Evolutionary conservation across 2,888 invertebrate genomes (phyloP).

Genomic region (Erynnis tages): DNA sequence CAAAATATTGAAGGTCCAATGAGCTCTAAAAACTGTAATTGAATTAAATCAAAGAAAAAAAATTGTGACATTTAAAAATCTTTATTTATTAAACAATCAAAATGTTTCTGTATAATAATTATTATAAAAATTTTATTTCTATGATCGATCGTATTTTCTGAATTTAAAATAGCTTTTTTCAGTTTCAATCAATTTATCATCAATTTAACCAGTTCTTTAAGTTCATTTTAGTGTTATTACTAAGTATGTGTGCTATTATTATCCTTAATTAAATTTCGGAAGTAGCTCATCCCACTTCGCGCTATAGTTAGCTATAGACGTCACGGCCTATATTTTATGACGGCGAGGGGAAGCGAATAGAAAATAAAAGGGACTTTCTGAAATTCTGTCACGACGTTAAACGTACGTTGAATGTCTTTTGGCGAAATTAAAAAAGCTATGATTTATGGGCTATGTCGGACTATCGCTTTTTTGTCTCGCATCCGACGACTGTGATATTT

Average conservation of each 20-base stretch:
- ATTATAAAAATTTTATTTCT: no score
- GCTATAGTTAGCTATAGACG: constrained; percentile 30
- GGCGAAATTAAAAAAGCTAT: constrained; percentile 62
- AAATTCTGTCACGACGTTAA: constrained; percentile 55
- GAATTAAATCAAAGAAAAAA: no score
- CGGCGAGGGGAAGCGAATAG: constrained; percentile 48
- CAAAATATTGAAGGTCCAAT: no score
- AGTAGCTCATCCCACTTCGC: background rate
- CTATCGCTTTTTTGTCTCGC: constrained; percentile 14
- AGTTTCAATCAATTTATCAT: no score
- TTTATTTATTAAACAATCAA: no score
- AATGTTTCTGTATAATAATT: no score
- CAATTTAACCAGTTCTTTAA: no score
- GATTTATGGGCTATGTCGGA: constrained; percentile 52
- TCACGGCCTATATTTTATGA: constrained; percentile 59
- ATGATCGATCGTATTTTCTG: no score
- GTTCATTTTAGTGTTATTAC: background rate
- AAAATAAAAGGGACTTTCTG: constrained; percentile 51
- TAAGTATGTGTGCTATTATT: background rate
- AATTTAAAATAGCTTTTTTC: no score
- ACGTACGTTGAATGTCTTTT: constrained; percentile 53
- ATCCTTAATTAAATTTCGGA: background rate
- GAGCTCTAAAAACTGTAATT: no score
- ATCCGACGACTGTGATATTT: background rate
- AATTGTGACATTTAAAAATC: no score